Evolutionary conservation across 1,140 invertebrate species (phyloP).

Genomic region (Drosophila ohnishii): DNA sequence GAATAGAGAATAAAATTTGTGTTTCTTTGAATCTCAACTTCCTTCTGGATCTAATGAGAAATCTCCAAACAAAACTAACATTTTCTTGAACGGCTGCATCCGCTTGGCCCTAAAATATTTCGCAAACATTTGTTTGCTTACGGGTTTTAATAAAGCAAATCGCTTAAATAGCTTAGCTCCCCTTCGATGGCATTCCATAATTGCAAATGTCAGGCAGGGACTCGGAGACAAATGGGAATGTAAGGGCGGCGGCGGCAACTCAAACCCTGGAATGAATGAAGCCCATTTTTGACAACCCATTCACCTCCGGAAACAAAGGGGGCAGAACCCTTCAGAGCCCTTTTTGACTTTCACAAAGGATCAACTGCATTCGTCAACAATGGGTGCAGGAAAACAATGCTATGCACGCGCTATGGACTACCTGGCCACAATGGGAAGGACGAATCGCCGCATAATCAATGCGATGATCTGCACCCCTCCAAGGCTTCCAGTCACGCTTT

Average conservation of each 20-base stretch:
- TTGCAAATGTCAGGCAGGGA: slow-evolving; percentile 45
- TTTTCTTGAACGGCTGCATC: background rate
- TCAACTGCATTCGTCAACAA: slow-evolving; percentile 28
- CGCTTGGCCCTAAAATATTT: slow-evolving; percentile 21
- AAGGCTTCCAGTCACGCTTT: slow-evolving; percentile 10
- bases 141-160: slow-evolving; percentile 69
- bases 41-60: background rate
- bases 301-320: slow-evolving; percentile 22
- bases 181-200: slow-evolving; percentile 50
- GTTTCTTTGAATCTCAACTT: background rate
- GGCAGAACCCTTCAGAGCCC: slow-evolving; percentile 32
- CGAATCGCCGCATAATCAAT: slow-evolving; percentile 29
- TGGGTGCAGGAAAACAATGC: slow-evolving; percentile 31
- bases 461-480: slow-evolving; percentile 10
- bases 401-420: slow-evolving; percentile 12
- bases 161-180: slow-evolving; percentile 66
- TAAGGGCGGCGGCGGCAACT: slow-evolving; percentile 1
- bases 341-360: slow-evolving; percentile 58
- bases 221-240: slow-evolving; percentile 45
- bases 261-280: background rate
- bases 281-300: slow-evolving; percentile 20
- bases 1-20: no score
- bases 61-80: background rate
- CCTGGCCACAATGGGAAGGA: slow-evolving; percentile 8
- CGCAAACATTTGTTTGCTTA: slow-evolving; percentile 65